Percentiles rank a stretch among this genome's conserved stretches.
Conservation (phyloP, 2,888 invertebrate genomes). For the Alsophila aescularia region DNA sequence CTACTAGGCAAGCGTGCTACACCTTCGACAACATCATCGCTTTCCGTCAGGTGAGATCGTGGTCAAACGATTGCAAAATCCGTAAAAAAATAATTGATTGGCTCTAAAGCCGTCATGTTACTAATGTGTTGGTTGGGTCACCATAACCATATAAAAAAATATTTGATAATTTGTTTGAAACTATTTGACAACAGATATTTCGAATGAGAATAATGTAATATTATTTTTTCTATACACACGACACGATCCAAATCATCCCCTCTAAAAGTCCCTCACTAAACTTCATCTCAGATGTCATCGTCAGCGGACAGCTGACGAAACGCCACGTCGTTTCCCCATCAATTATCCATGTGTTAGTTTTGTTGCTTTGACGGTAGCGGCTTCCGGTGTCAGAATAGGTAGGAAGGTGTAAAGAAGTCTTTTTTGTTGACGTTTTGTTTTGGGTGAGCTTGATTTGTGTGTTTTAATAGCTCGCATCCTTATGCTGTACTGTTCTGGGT, state of each 20-base stretch:
- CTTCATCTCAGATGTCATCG: constrained; percentile 60
- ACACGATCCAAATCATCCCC: constrained; percentile 27
- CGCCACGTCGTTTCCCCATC: constrained; percentile 60
- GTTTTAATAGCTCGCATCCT: constrained; percentile 10
- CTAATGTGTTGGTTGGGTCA: no score
- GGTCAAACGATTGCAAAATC: no score
- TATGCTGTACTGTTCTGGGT: background rate
- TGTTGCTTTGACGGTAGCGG: constrained; percentile 40
- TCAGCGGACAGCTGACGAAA: constrained; percentile 58
- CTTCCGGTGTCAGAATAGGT: constrained; percentile 56
- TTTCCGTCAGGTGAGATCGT: no score
- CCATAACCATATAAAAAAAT: no score
- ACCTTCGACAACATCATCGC: no score
- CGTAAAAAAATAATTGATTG: no score
- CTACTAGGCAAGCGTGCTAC: no score
- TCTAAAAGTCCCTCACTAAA: constrained; percentile 40
- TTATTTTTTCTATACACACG: background rate
- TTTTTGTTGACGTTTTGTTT: constrained; percentile 16
- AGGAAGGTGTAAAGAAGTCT: constrained; percentile 35
- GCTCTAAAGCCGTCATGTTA: no score
- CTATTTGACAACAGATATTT: background rate
- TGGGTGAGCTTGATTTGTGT: constrained; percentile 13
- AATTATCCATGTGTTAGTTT: constrained; percentile 49
- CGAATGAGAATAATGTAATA: background rate
- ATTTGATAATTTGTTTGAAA: no score